Conservation (phyloP, 2,797 vertebrate species). For the Scolopax rusticola region DNA sequence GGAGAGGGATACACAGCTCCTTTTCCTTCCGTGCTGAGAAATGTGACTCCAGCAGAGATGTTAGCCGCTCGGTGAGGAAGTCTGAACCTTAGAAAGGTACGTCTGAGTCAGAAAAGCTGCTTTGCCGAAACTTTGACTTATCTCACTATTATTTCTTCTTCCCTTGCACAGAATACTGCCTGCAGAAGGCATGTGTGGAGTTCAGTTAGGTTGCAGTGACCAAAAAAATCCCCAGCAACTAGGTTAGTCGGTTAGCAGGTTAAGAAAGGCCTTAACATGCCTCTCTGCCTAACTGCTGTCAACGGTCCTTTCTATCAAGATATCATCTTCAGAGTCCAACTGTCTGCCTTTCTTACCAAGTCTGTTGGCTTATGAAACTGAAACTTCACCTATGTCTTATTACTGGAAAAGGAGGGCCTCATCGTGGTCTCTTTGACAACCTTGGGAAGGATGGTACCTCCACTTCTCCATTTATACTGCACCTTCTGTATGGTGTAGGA, state of each 20-base stretch:
- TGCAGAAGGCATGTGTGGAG: background rate
- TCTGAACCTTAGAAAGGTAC: background rate
- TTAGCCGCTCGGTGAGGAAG: background rate
- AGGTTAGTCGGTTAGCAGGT: background rate
- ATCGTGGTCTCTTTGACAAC: background rate
- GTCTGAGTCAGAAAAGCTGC: conserved; percentile 1
- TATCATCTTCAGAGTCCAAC: rapidly evolving
- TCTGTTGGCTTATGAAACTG: background rate
- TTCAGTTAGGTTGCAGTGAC: background rate
- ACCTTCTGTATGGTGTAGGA: background rate
- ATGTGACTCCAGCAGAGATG: conserved; percentile 5
- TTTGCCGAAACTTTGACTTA: background rate
- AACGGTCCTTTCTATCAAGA: background rate
- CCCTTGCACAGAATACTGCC: background rate
- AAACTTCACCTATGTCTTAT: background rate
- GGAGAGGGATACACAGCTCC: background rate
- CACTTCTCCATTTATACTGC: background rate
- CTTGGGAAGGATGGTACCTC: background rate
- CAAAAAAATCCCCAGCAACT: background rate
- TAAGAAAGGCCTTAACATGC: background rate
- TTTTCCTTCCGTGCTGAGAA: background rate
- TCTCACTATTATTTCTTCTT: background rate
- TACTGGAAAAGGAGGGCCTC: background rate
- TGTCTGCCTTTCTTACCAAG: background rate
- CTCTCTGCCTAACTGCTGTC: conserved; percentile 6